These are phyloP conservation scores for Brachionus manjavacas DNA, from an alignment of 1,140 invertebrate genomes.

Conservation along the genomic window DNA sequence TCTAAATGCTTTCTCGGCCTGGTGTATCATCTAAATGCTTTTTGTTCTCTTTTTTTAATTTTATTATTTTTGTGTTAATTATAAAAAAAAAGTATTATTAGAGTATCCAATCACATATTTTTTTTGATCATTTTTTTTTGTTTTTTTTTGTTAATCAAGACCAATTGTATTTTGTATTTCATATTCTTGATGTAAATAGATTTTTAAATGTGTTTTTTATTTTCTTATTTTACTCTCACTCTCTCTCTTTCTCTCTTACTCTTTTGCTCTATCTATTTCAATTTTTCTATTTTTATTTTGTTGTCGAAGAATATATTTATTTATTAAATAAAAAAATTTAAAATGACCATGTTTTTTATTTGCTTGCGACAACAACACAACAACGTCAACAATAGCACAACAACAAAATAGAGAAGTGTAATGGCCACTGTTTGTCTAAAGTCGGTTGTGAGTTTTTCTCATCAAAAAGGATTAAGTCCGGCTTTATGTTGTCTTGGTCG, in stretches of 20 bases:
- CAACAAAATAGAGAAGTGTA: neutral
- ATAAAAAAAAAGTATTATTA: neutral
- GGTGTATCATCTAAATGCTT: neutral
- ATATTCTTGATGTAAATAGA: constrained; percentile 2
- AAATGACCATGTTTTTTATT: neutral
- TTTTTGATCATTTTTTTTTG: neutral
- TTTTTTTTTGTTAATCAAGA: neutral
- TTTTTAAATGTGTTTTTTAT: neutral
- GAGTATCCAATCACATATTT: constrained; percentile 8
- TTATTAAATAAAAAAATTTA: constrained; percentile 16
- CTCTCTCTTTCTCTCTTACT: too few species aligned
- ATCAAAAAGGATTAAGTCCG: constrained; percentile 15
- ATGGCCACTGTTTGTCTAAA: neutral
- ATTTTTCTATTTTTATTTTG: neutral
- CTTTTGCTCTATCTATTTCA: too few species aligned
- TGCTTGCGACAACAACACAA: neutral
- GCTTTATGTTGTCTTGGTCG: constrained; percentile 7
- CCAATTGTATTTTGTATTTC: constrained; percentile 5
- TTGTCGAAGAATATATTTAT: constrained; percentile 12
- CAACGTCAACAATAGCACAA: neutral
- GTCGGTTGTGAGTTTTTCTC: constrained; percentile 29
- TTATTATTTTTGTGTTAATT: neutral
- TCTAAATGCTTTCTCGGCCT: neutral
- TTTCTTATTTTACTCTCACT: neutral
- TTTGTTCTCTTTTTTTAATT: neutral